A percentile compares a stretch with the other conserved stretches of the same genome.
Conservation (phyloP, 53 echinoderm and acorn worm species). For the Hippasteria phrygiana region DNA sequence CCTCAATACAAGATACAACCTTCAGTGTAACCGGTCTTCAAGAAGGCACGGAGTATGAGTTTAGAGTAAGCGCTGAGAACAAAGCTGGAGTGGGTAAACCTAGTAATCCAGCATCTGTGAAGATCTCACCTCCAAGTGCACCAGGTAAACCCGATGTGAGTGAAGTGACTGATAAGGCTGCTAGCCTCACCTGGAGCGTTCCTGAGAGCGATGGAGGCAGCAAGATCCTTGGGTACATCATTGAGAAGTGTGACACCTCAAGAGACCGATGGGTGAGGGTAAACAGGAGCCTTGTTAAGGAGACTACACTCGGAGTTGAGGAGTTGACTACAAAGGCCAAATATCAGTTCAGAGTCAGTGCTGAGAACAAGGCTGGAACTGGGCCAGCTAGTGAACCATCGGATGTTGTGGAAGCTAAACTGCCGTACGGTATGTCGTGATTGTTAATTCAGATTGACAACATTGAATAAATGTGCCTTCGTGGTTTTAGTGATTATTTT, state of each 20-base stretch:
- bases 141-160: constrained; percentile 76
- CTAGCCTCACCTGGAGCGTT: constrained; percentile 70
- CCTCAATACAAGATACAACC: constrained; percentile 74
- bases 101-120: constrained; percentile 76
- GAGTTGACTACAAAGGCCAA: constrained; percentile 73
- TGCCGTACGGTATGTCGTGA: constrained; percentile 86
- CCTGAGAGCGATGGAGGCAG: constrained; percentile 80
- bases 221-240: constrained; percentile 74
- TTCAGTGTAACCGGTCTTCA: constrained; percentile 79
- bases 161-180: constrained; percentile 68
- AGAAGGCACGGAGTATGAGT: constrained; percentile 89
- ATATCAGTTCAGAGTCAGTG: constrained; percentile 86
- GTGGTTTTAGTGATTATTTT: neutral
- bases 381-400: constrained; percentile 82
- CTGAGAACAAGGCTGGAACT: constrained; percentile 87
- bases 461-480: neutral
- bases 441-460: neutral
- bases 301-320: constrained; percentile 70
- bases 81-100: constrained; percentile 91
- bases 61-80: constrained; percentile 93
- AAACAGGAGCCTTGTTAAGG: constrained; percentile 69
- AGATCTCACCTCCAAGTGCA: constrained; percentile 75
- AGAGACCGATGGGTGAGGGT: constrained; percentile 76
- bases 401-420: constrained; percentile 66
- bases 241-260: constrained; percentile 82